Conservation (phyloP, 2,113 vertebrate species). For the Sebastes fasciatus region DNA sequence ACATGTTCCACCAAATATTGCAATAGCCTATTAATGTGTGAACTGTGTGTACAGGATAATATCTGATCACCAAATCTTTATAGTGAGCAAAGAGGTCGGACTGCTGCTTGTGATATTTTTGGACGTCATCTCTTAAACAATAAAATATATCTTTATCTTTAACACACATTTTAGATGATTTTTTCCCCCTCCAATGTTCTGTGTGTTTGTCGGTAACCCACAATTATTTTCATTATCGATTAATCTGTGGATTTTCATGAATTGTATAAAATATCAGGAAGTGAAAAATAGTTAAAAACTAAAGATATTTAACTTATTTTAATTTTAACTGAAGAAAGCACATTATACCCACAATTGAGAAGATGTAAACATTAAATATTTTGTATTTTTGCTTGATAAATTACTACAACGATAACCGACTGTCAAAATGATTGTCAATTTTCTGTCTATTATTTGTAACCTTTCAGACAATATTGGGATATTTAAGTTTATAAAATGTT, state of each 20-base stretch:
- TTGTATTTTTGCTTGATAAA: background rate
- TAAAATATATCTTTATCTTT: conserved; percentile 34
- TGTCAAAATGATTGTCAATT: background rate
- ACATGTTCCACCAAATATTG: conserved; percentile 44
- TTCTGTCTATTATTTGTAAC: background rate
- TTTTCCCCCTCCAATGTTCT: fast-evolving
- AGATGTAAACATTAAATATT: background rate
- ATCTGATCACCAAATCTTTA: conserved; percentile 17
- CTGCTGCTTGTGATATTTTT: conserved; percentile 47
- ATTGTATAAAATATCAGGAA: background rate
- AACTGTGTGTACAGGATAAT: conserved; percentile 35
- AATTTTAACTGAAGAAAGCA: background rate
- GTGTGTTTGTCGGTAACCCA: background rate
- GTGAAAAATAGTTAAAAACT: background rate
- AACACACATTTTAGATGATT: conserved; percentile 2
- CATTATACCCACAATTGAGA: background rate
- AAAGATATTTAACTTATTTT: background rate
- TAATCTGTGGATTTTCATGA: background rate
- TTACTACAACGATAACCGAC: background rate
- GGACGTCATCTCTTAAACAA: conserved; percentile 34
- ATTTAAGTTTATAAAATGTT: background rate
- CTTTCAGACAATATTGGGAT: background rate
- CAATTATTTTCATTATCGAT: background rate
- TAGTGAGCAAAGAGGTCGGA: background rate
- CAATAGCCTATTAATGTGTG: conserved; percentile 40